Percentiles rank a stretch among this genome's conserved stretches.
These are phyloP conservation scores for Coluber constrictor DNA, from an alignment of 2,797 vertebrate genomes.

Conservation along the genomic window DNA sequence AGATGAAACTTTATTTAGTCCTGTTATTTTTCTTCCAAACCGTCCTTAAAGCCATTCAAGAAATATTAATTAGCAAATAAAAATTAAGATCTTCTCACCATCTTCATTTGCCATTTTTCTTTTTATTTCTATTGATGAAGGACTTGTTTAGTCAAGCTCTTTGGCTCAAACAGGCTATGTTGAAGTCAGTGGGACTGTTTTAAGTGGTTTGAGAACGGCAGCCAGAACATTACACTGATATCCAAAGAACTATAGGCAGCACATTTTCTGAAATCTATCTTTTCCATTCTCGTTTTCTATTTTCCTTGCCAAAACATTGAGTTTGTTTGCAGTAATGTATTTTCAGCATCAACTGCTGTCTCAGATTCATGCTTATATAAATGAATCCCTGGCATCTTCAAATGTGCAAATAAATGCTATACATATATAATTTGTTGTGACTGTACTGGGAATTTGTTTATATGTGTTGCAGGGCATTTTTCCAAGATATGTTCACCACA, in stretches of 20 bases:
- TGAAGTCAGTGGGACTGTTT: neutral
- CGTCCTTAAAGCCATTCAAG: neutral
- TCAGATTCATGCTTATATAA: neutral
- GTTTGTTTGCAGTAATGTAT: neutral
- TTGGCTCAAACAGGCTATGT: neutral
- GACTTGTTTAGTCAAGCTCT: neutral
- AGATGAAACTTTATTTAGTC: neutral
- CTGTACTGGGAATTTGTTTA: conserved; percentile 2
- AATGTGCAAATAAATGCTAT: conserved; percentile 3
- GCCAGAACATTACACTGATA: neutral
- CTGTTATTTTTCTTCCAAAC: neutral
- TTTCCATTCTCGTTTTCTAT: neutral
- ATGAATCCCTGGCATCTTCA: conserved; percentile 20
- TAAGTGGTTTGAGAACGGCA: neutral
- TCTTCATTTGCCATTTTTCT: neutral
- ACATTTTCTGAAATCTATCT: neutral
- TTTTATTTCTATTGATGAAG: neutral
- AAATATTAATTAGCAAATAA: neutral
- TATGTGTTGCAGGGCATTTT: neutral
- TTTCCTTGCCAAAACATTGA: neutral
- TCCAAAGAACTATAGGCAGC: neutral
- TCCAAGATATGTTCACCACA: neutral
- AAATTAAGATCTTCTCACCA: neutral
- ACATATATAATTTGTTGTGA: neutral
- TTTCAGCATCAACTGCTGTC: conserved; percentile 1